These are phyloP conservation scores for Strigops habroptila DNA, from an alignment of 2,113 vertebrate species.

Conservation along the genomic window DNA sequence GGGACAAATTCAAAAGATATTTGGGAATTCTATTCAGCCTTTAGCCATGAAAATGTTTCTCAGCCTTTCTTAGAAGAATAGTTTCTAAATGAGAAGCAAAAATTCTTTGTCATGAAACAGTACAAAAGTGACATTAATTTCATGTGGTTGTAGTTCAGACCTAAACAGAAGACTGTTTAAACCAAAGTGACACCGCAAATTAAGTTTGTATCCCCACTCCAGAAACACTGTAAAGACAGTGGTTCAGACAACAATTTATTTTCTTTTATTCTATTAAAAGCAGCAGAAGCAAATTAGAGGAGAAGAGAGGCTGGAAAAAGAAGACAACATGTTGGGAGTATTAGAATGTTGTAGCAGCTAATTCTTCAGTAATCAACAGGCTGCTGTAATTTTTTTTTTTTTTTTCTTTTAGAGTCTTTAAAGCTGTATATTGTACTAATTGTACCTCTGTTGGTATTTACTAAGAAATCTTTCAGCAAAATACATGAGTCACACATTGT, in stretches of 20 bases:
- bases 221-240: slow-evolving; percentile 43
- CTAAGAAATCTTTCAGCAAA: neutral
- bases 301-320: slow-evolving; percentile 4
- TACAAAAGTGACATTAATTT: slow-evolving; percentile 44
- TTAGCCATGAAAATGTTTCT: neutral
- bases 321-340: slow-evolving; percentile 24
- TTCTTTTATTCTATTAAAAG: slow-evolving; percentile 57
- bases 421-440: neutral
- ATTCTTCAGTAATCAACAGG: slow-evolving; percentile 13
- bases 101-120: slow-evolving; percentile 23
- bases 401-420: neutral
- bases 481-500: neutral
- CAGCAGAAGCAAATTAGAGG: slow-evolving; percentile 28
- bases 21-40: neutral
- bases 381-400: neutral
- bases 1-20: neutral
- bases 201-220: slow-evolving; percentile 1
- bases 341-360: neutral
- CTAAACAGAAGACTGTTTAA: slow-evolving; percentile 50
- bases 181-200: slow-evolving; percentile 49
- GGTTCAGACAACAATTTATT: slow-evolving; percentile 46
- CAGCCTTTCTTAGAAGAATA: neutral
- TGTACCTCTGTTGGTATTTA: neutral
- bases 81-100: slow-evolving; percentile 35
- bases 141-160: slow-evolving; percentile 23